Base-by-base conservation (phyloP, 2,888 invertebrate genomes). In the Isotomurus palustris region DNA sequence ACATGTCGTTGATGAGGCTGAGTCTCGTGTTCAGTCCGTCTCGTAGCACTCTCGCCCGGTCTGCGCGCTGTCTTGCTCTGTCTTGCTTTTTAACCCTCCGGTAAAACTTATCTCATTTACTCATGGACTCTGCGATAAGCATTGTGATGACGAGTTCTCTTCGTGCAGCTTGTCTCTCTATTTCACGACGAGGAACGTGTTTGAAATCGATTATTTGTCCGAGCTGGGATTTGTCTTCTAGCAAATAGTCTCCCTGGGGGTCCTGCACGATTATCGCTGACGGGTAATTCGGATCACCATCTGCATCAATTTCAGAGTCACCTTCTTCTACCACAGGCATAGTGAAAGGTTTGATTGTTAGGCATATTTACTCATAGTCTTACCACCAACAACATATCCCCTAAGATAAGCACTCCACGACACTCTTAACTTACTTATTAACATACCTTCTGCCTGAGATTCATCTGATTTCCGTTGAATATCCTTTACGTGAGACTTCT, bases 61-160 rank as follows among this genome's bases (percentile, higher is more conserved):
- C 55, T 54, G 43, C 64, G 43, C 59, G 45, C 45, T 60, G 55
- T 53, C 53, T 61, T 54, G 61, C 60, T 59, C 53, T 65, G 53
- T 62, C 64, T 53, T 59, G 58, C 58, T 57, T 53, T 57, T 61
- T 62, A 49, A 65, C 62, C 61, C 56, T 52, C 58, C 60, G 62
- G 57, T 61, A 64, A 59, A 64, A 59, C 51, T 57, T 54, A 56
- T 65, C 64, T 65, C 64, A 65, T 62, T 61, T 65, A 50, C 59
- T 62, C 64, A 65, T 65, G 50, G 59, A 60, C 45, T 65, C 64
- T 22, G 64, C 64, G 35, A 65, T 65, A 38, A 65, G 49, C 64
- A 65, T 65, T 55, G 59, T 58, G 54, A 65, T 65, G 38, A 65
- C 64, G 38, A 65, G 51, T 32, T 65, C 64, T 29, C 64, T 45